phyloP scores from a whole-genome alignment of 2,113 vertebrate species.

The human (Homo sapiens) region DNA sequence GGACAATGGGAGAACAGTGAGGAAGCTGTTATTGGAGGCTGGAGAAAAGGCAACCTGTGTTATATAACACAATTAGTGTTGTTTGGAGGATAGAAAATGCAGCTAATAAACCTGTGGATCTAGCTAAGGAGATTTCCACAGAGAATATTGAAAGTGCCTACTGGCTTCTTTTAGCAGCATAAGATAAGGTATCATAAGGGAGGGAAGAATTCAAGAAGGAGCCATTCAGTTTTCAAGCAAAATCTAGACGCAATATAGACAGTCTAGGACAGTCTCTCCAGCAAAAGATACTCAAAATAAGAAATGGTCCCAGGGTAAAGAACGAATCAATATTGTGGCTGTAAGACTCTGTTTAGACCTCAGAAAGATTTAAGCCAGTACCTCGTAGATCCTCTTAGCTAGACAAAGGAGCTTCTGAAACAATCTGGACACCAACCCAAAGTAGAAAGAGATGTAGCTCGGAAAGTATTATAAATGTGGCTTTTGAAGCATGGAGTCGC shows the following conservation, averaged over 20 bases:
- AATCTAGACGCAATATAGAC: background rate
- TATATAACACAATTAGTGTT: background rate
- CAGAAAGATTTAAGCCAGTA: background rate
- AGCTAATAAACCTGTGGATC: background rate
- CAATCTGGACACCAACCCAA: background rate
- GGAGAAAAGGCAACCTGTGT: background rate
- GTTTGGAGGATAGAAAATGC: background rate
- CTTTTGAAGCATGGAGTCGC: background rate
- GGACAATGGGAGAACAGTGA: background rate
- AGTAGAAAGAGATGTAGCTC: background rate
- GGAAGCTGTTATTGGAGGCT: background rate
- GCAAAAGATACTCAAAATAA: background rate
- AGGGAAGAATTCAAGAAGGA: background rate
- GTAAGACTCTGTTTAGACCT: background rate
- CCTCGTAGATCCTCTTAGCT: background rate
- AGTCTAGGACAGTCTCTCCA: background rate
- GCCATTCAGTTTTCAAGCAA: background rate
- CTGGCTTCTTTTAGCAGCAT: background rate
- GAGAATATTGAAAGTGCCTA: background rate
- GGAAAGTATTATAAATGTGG: background rate
- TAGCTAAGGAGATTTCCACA: background rate
- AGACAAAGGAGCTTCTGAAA: background rate
- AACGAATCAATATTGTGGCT: background rate
- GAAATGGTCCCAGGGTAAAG: background rate
- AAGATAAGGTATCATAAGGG: background rate